phyloP scores from a whole-genome alignment of 1,140 invertebrate species.

The Zelostemma sp. region DNA sequence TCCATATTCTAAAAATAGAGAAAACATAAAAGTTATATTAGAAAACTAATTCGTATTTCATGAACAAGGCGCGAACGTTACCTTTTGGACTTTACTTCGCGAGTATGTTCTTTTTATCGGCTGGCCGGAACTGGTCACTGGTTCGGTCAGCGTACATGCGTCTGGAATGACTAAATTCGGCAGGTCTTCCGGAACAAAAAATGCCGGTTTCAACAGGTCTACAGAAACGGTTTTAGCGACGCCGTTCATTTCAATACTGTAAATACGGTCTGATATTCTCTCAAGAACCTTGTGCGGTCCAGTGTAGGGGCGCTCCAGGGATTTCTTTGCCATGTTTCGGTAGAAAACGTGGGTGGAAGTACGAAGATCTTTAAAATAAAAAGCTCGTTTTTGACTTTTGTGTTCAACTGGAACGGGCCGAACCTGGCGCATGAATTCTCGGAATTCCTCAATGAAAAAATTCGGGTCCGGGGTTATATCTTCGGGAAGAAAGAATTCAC shows the following conservation, averaged over 20 bases:
- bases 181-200: background rate
- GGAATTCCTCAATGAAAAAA: constrained; percentile 20
- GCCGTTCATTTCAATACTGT: background rate
- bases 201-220: constrained; percentile 5
- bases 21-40: no score
- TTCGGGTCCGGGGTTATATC: background rate
- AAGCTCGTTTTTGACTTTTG: constrained; percentile 17
- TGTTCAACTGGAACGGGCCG: constrained; percentile 20
- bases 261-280: background rate
- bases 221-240: no score
- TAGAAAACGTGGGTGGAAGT: constrained; percentile 42
- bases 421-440: constrained; percentile 19
- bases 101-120: no score
- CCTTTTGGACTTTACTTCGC: no score
- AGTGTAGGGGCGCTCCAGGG: constrained; percentile 37
- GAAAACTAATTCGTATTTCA: no score
- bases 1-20: no score
- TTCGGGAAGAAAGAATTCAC: constrained; percentile 51
- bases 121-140: no score
- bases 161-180: no score
- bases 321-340: constrained; percentile 21
- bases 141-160: no score
- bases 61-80: no score
- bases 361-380: constrained; percentile 7
- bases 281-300: constrained; percentile 43